Evolutionary conservation across 2,888 invertebrate species (phyloP).

Genomic region (Amiota minor): DNA sequence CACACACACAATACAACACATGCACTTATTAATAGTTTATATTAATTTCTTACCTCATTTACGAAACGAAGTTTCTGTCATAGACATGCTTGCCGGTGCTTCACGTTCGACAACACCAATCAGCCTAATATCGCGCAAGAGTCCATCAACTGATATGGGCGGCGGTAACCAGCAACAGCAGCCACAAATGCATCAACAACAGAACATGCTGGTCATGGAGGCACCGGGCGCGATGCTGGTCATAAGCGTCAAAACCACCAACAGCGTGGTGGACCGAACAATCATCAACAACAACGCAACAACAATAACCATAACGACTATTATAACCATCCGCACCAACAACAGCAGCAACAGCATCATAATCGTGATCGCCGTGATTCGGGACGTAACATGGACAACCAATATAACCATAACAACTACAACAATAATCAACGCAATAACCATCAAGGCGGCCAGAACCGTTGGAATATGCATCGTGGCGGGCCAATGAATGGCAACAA

Average conservation of each 20-base stretch:
- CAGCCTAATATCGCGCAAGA: conserved; percentile 83
- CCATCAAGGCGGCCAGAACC: conserved; percentile 59
- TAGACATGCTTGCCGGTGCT: conserved; percentile 75
- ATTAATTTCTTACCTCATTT: conserved; percentile 39
- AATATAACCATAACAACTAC: conserved; percentile 68
- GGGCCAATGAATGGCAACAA: conserved; percentile 66
- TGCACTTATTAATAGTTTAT: conserved; percentile 24
- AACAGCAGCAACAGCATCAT: conserved; percentile 47
- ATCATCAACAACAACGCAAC: conserved; percentile 57
- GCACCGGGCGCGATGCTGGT: conserved; percentile 71
- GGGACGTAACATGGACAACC: conserved; percentile 69
- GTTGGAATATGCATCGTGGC: conserved; percentile 72
- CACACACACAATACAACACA: conserved; percentile 23
- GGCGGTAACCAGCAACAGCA: conserved; percentile 72
- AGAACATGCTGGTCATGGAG: conserved; percentile 66
- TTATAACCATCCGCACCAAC: conserved; percentile 60
- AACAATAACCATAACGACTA: conserved; percentile 56
- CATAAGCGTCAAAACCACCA: conserved; percentile 67
- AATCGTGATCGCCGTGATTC: conserved; percentile 72
- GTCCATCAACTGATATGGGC: conserved; percentile 89
- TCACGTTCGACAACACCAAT: conserved; percentile 89
- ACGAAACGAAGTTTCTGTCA: conserved; percentile 69
- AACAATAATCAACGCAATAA: conserved; percentile 69
- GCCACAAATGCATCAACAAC: conserved; percentile 57
- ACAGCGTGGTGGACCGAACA: conserved; percentile 51